These are phyloP conservation scores for Ia io DNA, from an alignment of 2,113 vertebrate genomes.

Conservation along the genomic window DNA sequence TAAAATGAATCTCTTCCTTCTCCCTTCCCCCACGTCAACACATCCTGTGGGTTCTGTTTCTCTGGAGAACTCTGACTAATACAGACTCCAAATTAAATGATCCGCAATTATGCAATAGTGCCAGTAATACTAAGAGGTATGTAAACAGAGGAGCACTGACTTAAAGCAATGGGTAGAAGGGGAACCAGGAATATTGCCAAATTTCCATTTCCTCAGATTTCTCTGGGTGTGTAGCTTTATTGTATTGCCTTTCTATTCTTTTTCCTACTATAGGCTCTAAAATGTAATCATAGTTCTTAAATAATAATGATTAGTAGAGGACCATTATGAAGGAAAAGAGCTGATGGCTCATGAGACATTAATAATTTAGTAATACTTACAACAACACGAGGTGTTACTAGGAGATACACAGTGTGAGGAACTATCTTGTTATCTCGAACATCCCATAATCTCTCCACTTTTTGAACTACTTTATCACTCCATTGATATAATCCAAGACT, in stretches of 20 bases:
- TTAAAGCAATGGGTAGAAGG: neutral
- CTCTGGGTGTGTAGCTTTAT: neutral
- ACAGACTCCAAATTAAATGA: neutral
- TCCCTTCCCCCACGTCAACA: neutral
- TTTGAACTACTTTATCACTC: conserved; percentile 91
- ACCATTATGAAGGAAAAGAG: neutral
- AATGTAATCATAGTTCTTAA: neutral
- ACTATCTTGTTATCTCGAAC: conserved; percentile 88
- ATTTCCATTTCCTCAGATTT: neutral
- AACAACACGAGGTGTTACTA: conserved; percentile 93
- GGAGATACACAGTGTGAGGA: conserved; percentile 89
- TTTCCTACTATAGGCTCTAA: neutral
- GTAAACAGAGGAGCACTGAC: neutral
- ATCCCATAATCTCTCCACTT: conserved; percentile 90
- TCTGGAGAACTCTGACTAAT: neutral
- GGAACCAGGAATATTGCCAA: neutral
- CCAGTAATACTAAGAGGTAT: neutral
- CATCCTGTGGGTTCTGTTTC: neutral
- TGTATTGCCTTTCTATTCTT: neutral
- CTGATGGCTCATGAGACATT: neutral
- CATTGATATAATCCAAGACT: conserved; percentile 97
- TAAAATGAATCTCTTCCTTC: neutral
- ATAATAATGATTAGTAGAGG: neutral
- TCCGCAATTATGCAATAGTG: neutral
- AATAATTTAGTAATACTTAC: conserved; percentile 82